Evolutionary conservation across 2,797 vertebrate species (phyloP).

Genomic region (Craterocephalus amniculus): DNA sequence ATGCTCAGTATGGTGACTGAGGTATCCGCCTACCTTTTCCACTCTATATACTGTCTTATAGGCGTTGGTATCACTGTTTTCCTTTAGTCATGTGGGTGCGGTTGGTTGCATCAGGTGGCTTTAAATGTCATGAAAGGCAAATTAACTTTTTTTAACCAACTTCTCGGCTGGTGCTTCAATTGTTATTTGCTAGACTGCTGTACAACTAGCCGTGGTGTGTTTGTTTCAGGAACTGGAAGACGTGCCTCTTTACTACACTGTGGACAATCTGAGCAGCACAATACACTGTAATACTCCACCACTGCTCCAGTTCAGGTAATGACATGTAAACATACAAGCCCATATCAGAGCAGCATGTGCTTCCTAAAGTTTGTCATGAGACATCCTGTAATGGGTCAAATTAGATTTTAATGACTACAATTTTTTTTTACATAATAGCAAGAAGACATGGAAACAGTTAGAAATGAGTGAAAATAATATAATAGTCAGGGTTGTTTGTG

Average conservation of each 20-base stretch:
- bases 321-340: not conserved
- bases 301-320: conserved; percentile 70
- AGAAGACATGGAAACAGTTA: too few relatives aligned
- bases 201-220: not conserved
- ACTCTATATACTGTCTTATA: not conserved
- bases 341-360: not conserved
- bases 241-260: conserved; percentile 89
- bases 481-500: too few relatives aligned
- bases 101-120: not conserved
- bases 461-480: too few relatives aligned
- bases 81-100: not conserved
- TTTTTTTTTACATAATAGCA: too few relatives aligned
- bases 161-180: not conserved
- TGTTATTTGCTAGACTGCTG: not conserved
- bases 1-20: conserved; percentile 90
- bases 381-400: too few relatives aligned
- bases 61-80: not conserved
- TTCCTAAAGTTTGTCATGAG: too few relatives aligned
- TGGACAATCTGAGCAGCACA: conserved; percentile 90
- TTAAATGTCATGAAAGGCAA: not conserved
- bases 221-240: conserved; percentile 87
- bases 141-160: not conserved
- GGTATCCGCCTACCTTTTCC: conserved; percentile 65
- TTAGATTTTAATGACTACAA: too few relatives aligned
- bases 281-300: conserved; percentile 88